A percentile compares a stretch with the other conserved stretches of the same genome.
Evolutionary conservation across 2,888 invertebrate genomes (phyloP).

Genomic region (Drosophila aldrichi): DNA sequence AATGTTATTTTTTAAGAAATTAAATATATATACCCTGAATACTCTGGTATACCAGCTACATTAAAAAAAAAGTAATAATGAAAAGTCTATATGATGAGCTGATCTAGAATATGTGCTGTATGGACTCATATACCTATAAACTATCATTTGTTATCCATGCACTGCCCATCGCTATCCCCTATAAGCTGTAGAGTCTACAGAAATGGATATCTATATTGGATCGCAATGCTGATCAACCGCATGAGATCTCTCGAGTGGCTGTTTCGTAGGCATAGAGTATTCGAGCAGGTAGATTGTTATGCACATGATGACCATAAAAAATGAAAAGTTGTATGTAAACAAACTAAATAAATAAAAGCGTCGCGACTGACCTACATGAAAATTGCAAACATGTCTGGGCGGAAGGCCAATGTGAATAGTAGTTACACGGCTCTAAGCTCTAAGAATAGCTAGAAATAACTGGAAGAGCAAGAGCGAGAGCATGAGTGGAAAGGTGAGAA

Average conservation of each 20-base stretch:
- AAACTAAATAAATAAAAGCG: slow-evolving; percentile 16
- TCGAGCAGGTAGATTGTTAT: neutral
- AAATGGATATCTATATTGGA: neutral
- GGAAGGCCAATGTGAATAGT: slow-evolving; percentile 9
- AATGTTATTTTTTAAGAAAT: neutral
- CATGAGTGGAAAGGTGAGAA: neutral
- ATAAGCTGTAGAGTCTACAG: neutral
- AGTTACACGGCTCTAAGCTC: slow-evolving; percentile 1
- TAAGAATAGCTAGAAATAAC: neutral
- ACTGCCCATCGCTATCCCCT: neutral
- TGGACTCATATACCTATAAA: neutral
- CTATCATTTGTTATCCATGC: neutral
- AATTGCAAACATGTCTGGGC: neutral
- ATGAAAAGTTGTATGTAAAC: slow-evolving; percentile 2
- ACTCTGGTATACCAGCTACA: no score
- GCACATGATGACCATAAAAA: neutral
- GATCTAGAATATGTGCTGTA: neutral
- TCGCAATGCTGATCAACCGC: neutral
- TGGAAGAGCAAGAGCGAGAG: neutral
- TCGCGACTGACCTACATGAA: slow-evolving; percentile 24
- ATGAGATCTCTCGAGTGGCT: neutral
- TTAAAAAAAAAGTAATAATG: neutral
- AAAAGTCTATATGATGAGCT: neutral
- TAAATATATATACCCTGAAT: no score
- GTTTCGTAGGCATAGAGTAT: neutral